Percentiles rank a stretch among this genome's conserved stretches.
Conservation (phyloP, 2,113 vertebrate species). For the Hemiscyllium ocellatum region DNA sequence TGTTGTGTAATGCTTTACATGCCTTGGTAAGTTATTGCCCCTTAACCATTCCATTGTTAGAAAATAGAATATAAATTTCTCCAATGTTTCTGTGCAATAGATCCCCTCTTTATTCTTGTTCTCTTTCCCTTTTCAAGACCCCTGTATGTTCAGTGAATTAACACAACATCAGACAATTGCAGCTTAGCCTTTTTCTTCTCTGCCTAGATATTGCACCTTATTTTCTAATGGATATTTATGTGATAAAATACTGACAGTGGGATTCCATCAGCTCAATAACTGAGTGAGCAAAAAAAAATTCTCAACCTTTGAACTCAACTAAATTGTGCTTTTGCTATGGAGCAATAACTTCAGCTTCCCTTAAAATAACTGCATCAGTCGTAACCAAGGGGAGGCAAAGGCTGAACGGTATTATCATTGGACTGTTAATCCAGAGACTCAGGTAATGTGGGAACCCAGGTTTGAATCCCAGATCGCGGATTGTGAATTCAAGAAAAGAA, state of each 20-base stretch:
- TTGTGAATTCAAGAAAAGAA: too few relatives aligned
- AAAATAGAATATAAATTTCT: neutral
- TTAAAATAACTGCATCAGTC: neutral
- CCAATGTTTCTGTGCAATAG: neutral
- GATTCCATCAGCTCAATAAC: neutral
- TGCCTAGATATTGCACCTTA: neutral
- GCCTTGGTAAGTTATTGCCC: neutral
- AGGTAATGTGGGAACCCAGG: too few relatives aligned
- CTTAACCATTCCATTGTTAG: neutral
- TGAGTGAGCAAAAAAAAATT: neutral
- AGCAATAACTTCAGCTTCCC: neutral
- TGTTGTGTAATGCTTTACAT: neutral
- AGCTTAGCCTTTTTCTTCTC: neutral
- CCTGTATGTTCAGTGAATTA: neutral
- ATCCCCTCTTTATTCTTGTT: neutral
- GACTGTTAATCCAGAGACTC: too few relatives aligned
- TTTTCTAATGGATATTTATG: neutral
- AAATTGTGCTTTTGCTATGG: neutral
- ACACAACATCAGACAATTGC: neutral
- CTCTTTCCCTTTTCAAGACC: neutral
- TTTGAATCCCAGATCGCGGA: too few relatives aligned
- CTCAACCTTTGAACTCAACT: neutral
- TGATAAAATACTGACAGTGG: neutral
- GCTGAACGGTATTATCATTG: too few relatives aligned
- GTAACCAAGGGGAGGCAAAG: too few relatives aligned